Conservation (phyloP, 2,113 vertebrate genomes). For the Xiphophorus maculatus region DNA sequence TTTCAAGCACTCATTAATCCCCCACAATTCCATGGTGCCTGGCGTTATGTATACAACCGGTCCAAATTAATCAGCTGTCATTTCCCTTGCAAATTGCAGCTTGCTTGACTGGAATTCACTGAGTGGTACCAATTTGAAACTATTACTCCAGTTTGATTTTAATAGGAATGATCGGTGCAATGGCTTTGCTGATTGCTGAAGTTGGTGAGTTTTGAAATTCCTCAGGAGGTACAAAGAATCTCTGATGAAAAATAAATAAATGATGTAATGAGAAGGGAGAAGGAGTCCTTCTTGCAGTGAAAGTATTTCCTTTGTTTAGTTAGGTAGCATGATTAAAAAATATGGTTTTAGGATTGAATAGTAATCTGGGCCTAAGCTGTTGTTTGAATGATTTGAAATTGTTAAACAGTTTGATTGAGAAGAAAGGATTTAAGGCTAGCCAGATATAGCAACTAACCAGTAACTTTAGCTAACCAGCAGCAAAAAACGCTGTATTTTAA, state of each 20-base stretch:
- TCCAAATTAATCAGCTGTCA: constrained; percentile 55
- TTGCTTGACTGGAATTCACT: constrained; percentile 25
- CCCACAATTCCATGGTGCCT: constrained; percentile 23
- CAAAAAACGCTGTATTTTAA: too few relatives aligned
- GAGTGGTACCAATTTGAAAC: constrained; percentile 25
- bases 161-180: background rate
- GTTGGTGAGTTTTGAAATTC: constrained; percentile 24
- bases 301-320: background rate
- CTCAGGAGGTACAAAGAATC: constrained; percentile 3
- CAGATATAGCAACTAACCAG: too few relatives aligned
- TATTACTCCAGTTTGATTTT: constrained; percentile 28
- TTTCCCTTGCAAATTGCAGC: constrained; percentile 28
- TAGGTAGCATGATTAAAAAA: background rate
- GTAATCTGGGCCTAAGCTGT: background rate
- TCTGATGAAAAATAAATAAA: background rate
- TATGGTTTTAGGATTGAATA: background rate
- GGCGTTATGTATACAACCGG: constrained; percentile 56
- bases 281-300: too few relatives aligned
- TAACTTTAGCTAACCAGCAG: too few relatives aligned
- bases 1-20: constrained; percentile 49
- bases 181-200: constrained; percentile 15
- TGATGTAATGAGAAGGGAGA: background rate
- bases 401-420: background rate
- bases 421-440: background rate
- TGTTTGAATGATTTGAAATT: background rate